These are phyloP conservation scores for Lycorma delicatula DNA, from an alignment of 1,140 invertebrate genomes.

Conservation along the genomic window DNA sequence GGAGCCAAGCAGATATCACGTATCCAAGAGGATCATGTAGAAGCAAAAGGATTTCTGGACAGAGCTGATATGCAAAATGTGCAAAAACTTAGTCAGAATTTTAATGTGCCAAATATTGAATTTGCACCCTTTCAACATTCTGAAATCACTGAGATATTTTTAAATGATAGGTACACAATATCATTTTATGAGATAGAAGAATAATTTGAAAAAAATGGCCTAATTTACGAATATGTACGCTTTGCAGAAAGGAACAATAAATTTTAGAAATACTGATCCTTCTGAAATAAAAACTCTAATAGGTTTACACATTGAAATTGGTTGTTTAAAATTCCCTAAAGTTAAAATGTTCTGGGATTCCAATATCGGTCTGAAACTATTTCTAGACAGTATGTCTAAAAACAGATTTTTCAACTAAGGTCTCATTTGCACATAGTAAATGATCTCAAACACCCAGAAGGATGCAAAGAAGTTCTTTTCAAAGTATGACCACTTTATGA, in stretches of 20 bases:
- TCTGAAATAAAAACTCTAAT: constrained; percentile 14
- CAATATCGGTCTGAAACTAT: constrained; percentile 5
- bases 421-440: background rate
- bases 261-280: background rate
- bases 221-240: background rate
- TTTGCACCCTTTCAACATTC: too few species aligned
- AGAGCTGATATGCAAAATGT: too few species aligned
- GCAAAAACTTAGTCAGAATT: too few species aligned
- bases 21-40: too few species aligned
- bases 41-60: too few species aligned
- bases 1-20: too few species aligned
- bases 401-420: constrained; percentile 11
- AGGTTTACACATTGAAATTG: constrained; percentile 13
- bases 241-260: background rate
- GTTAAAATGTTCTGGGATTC: constrained; percentile 11
- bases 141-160: too few species aligned
- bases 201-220: background rate
- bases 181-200: too few species aligned
- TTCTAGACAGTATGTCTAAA: constrained; percentile 8
- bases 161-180: too few species aligned
- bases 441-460: background rate
- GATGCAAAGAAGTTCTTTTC: constrained; percentile 3
- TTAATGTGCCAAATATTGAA: too few species aligned
- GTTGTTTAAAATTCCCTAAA: constrained; percentile 9
- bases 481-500: constrained; percentile 15